Evolutionary conservation across 2,888 invertebrate species (phyloP), one percentile per base, ranked within the genome.

Genomic region (Epirrhoe tristata): DNA sequence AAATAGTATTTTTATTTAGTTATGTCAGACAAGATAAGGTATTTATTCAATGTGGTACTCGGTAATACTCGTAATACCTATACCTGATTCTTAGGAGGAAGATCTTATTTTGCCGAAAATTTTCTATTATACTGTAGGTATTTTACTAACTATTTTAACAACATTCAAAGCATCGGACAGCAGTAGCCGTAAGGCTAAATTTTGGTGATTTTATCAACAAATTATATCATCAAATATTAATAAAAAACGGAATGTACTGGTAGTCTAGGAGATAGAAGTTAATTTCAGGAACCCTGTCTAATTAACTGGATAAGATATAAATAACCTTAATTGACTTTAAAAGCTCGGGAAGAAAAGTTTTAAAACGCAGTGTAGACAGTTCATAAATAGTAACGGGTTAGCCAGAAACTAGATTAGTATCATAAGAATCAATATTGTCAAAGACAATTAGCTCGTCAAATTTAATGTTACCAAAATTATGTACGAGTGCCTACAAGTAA

Each of bases 321-420:
- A 62, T 69, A 71, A 74, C 76, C 71, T 73, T 88, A 89, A 89
- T 89, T 89, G 89, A 89, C 89, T 71, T 74, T 73, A 83, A 77
- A 89, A 89, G 89, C 89, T 89, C 88, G 78, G 82, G 81, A 83
- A 80, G 76, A 81, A 84, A 80, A 67, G 71, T 69, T 74, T 71
- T 69, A 71, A 67, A 58, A 57, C 61, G 69, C 62, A 63, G 56
- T 62, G 48, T 74, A 68, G 70, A 67, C 56, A 24, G 69, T 58
- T 59, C 51, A 61, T 51, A 31, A 50, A 54, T 57, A 63, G 43
- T 57, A 50, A 53, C 50, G 72, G 31, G 50, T 17, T 68, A 58
- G 54, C 46, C 58, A 62, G 60, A 64, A 61, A 54, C 51, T 58
- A 58, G 53, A 52, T 48, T 63, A 59, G 48, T 67, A 70, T 64